A percentile compares a stretch with the other conserved stretches of the same genome.
Conservation (phyloP, 2,113 vertebrate genomes). For the Pardalotus punctatus region DNA sequence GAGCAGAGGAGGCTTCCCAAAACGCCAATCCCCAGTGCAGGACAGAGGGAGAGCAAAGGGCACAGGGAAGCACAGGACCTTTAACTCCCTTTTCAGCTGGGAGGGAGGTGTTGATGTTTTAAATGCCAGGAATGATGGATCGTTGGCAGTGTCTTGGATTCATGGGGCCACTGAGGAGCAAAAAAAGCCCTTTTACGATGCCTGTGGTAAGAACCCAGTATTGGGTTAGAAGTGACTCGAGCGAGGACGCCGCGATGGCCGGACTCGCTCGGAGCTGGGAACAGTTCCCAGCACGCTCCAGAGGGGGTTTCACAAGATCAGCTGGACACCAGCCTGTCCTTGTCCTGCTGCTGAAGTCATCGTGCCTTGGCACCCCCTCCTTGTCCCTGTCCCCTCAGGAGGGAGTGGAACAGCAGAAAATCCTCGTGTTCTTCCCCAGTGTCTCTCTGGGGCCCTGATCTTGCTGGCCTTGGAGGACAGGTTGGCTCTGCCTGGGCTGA, state of each 20-base stretch:
- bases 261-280: not conserved
- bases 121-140: not conserved
- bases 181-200: not conserved
- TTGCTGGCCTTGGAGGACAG: not conserved
- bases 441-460: not conserved
- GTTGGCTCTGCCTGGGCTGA: not conserved
- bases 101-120: constrained; percentile 12
- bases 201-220: not conserved
- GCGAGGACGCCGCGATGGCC: fast-evolving
- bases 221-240: not conserved
- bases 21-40: not conserved
- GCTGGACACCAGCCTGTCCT: not conserved
- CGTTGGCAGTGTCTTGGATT: not conserved
- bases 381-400: not conserved
- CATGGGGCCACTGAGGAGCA: not conserved
- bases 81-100: not conserved
- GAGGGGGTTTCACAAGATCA: not conserved
- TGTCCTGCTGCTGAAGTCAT: not conserved
- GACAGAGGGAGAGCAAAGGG: not conserved
- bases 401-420: not conserved
- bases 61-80: not conserved
- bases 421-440: fast-evolving
- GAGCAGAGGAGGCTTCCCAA: not conserved
- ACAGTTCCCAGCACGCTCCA: not conserved
- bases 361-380: not conserved